Evolutionary conservation across 2,888 invertebrate genomes (phyloP), one percentile per base, ranked within the genome.

Genomic region (Drosophila mettleri): DNA sequence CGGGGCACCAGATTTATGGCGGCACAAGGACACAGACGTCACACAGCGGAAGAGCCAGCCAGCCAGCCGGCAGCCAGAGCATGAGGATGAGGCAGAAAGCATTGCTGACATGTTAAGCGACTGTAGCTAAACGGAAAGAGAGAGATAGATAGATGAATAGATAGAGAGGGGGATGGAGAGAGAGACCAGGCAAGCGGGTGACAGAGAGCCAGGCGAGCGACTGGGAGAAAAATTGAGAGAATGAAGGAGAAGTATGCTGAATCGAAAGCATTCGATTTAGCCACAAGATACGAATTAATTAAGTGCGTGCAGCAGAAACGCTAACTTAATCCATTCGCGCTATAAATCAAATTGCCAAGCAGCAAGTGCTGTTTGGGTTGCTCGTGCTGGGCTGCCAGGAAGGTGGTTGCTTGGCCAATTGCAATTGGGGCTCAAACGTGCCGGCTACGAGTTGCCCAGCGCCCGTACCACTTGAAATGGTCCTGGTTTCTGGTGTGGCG

Each of bases 281-380:
- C 83, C 83, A 86, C 82, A 83, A 83, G 88, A 88, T 90, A 91
- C 90, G 91, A 90, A 90, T 90, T 90, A 90, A 91, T 90, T 90
- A 90, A 90, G 90, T 89, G 77, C 90, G 89, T 88, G 88, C 89
- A 77, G 83, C 91, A 89, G 89, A 90, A 85, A 90, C 80, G 90
- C 88, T 90, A 86, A 89, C 90, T 91, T 86, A 86, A 89, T 89
- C 89, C 89, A 90, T 90, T 89, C 77, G 79, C 78, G 80, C 89
- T 70, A 89, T 90, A 90, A 90, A 90, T 90, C 91, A 90, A 90
- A 88, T 86, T 78, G 75, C 63, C 69, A 82, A 78, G 57, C 70
- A 73, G 67, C 65, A 34, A 38, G 43, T 45, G 62, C 62, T 53
- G 58, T 36, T 53, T 57, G 20, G 69, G 66, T 48, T 57, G 51